Evolutionary conservation across 1,140 invertebrate genomes (phyloP).

Genomic region (Macrostomum lignano): DNA sequence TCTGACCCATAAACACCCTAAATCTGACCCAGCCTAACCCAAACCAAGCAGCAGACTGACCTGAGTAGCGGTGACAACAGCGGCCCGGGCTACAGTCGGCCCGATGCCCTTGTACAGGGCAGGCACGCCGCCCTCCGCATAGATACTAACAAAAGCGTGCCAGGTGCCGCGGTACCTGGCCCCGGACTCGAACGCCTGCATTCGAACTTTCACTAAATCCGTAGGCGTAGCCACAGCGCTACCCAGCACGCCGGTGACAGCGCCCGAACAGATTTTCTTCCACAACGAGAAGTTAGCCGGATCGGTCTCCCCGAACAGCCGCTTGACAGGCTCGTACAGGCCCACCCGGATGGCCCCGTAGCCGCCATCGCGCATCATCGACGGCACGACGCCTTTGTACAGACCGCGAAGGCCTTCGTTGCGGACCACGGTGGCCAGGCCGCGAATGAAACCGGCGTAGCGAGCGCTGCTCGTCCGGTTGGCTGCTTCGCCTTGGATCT

Average conservation of each 20-base stretch:
- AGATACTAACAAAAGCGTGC: no score
- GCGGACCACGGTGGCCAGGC: constrained; percentile 9
- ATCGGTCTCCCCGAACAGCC: constrained; percentile 11
- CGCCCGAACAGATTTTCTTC: constrained; percentile 14
- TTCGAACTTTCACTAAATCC: constrained; percentile 14
- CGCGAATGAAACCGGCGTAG: constrained; percentile 13
- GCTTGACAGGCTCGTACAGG: constrained; percentile 13
- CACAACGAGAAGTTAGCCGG: constrained; percentile 13
- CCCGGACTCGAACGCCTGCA: no score
- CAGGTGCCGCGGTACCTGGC: no score
- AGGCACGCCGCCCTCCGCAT: no score
- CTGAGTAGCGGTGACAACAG: no score
- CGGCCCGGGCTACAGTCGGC: no score
- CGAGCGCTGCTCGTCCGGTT: neutral
- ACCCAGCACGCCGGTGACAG: constrained; percentile 10
- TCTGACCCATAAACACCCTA: no score
- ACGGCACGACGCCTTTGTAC: constrained; percentile 12
- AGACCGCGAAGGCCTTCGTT: constrained; percentile 13
- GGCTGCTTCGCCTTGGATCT: neutral
- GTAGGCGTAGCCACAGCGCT: constrained; percentile 14
- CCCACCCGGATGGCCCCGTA: constrained; percentile 16
- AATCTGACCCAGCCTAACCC: no score
- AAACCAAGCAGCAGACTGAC: no score
- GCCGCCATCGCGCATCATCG: constrained; percentile 11
- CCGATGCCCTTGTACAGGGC: no score